Percentiles rank a stretch among this genome's conserved stretches.
Evolutionary conservation across 2,113 vertebrate genomes (phyloP).

Genomic region (Oreocharis arfaki): DNA sequence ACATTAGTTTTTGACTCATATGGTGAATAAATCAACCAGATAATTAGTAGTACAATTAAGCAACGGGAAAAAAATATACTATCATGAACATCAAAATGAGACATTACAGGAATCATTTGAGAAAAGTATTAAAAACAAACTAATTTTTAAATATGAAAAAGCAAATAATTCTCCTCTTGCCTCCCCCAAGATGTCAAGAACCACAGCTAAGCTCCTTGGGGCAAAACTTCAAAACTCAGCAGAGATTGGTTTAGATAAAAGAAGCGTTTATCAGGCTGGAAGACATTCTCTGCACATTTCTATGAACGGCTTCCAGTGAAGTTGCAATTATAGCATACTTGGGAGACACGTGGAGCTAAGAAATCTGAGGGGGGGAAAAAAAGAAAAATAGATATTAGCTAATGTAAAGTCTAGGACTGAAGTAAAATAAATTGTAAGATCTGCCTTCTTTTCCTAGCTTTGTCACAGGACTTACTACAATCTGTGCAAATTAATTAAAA

Average conservation of each 20-base stretch:
- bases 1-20: not conserved
- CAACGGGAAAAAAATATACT: not conserved
- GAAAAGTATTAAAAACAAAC: not conserved
- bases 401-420: not conserved
- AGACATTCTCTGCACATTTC: not conserved
- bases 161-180: not conserved
- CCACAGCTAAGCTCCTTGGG: not conserved
- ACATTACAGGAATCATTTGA: not conserved
- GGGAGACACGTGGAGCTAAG: not conserved
- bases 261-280: not conserved
- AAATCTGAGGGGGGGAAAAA: not conserved
- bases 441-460: not conserved
- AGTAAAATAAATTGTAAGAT: not conserved
- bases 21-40: not conserved
- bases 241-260: not conserved
- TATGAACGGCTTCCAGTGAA: not conserved
- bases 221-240: not conserved
- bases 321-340: not conserved
- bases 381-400: not conserved
- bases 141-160: not conserved
- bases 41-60: not conserved
- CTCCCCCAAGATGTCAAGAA: not conserved
- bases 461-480: not conserved
- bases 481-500: not conserved
- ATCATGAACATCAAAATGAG: not conserved